Evolutionary conservation across 1,140 invertebrate species (phyloP).

Genomic region (Caenorhabditis elegans): WBcel235 BX284606.5:2657001-2657500

Average conservation of each 20-base stretch:
- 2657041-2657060: neutral
- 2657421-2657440: too few relatives aligned
- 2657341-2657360: neutral
- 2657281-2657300: neutral
- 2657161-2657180: too few relatives aligned
- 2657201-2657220: neutral
- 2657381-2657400: constrained; percentile 15
- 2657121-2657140: neutral
- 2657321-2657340: neutral
- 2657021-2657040: neutral
- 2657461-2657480: too few relatives aligned
- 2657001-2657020: neutral
- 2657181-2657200: too few relatives aligned
- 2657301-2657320: neutral
- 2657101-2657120: neutral
- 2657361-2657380: neutral
- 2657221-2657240: neutral
- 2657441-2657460: too few relatives aligned
- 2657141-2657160: neutral
- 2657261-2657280: constrained; percentile 5
- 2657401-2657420: neutral
- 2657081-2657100: neutral
- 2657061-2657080: neutral
- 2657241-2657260: neutral
- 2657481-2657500: too few relatives aligned